Evolutionary conservation across 2,888 invertebrate species (phyloP), one percentile per base, ranked within the genome.

Genomic region (Malthinus flaveolus): DNA sequence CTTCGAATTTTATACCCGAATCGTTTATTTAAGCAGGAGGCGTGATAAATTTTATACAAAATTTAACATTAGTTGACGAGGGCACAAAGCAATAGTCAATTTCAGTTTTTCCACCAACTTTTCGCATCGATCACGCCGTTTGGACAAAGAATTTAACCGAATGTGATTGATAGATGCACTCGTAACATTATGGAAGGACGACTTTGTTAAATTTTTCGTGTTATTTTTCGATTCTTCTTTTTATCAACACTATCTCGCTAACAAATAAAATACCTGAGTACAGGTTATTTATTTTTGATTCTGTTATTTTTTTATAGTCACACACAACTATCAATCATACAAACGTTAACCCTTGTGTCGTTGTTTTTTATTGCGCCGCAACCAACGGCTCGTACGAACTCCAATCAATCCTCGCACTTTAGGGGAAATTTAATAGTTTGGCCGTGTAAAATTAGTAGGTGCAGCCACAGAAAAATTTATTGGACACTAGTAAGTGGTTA

Each of bases 71-170:
- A 52, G 44, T 33, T 52, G 52, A 52, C 52, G 52, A 52, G 36
- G 52, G 52, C 52, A 52, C 52, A 52, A 52, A 52, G 54, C 54
- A 47, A 48, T 54, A 54, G 54, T 54, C 54, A 54, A 48, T 54
- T 54, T 46, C 54, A 54, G 54, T 47, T 54, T 48, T 54, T 46
- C 54, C 54, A 15, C 48, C 37, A 54, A 52, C 54, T 54, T 54
- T 54, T 42, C 54, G 34, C 54, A 54, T 54, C 54, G 54, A 54
- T 54, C 54, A 54, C 47, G 37, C 54, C 46, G 33, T 54, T 54
- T 37, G 48, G 54, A 54, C 54, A 54, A 54, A 54, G 54, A 54
- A 37, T 37, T 46, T 45, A 47, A 46, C 46, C 36, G 54, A 48
- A 33, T 54, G 54, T 54, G 54, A 54, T 54, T 54, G 54, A 54